phyloP scores from a whole-genome alignment of 2,113 vertebrate genomes.

The Rhizomys pruinosus region DNA sequence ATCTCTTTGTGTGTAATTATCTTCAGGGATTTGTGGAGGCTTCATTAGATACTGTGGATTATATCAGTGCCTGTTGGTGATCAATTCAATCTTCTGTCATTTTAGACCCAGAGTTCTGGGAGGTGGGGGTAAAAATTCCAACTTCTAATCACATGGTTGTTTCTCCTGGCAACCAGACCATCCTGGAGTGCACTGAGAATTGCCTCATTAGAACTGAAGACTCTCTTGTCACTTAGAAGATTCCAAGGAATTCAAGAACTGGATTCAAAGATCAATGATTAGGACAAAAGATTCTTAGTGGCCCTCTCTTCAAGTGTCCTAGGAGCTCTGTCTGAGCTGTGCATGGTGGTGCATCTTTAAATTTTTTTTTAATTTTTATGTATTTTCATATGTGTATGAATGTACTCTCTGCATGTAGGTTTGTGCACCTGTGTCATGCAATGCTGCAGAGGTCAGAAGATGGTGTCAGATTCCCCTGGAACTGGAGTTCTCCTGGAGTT shows the following conservation, averaged over 20 bases:
- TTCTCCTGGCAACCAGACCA: background rate
- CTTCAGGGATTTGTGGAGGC: background rate
- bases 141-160: background rate
- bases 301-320: background rate
- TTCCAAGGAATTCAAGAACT: background rate
- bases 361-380: no score
- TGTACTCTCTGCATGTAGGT: no score
- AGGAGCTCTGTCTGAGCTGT: background rate
- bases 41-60: background rate
- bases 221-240: background rate
- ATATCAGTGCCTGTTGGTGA: background rate
- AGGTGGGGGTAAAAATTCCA: background rate
- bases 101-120: background rate
- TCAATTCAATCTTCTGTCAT: background rate
- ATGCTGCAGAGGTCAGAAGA: no score
- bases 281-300: constrained; percentile 21
- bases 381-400: no score
- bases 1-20: background rate
- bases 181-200: background rate
- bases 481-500: no score
- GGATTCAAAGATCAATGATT: background rate
- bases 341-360: no score
- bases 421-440: no score
- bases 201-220: background rate
- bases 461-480: no score